Conservation (phyloP, 2,888 invertebrate species). For the Entomobrya proxima region DNA sequence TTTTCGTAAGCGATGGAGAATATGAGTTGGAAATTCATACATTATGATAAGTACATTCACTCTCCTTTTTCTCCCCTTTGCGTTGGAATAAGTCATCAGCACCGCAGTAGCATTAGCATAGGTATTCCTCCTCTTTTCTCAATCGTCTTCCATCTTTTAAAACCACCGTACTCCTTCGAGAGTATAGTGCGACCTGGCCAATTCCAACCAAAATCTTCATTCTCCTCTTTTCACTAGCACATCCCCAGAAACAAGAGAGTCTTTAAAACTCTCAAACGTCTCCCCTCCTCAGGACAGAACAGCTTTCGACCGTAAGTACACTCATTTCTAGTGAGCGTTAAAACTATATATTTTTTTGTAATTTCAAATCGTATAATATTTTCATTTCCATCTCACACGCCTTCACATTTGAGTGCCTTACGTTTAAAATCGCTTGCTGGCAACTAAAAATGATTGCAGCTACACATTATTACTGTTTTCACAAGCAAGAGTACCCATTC, state of each 20-base stretch:
- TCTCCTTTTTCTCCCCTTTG: conserved; percentile 28
- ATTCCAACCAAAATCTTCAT: conserved; percentile 66
- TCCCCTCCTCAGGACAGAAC: conserved; percentile 83
- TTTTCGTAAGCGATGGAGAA: background rate
- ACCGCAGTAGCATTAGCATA: conserved; percentile 11
- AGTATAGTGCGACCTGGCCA: conserved; percentile 68
- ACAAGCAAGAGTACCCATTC: background rate
- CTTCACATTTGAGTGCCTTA: conserved; percentile 31
- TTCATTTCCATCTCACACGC: conserved; percentile 32
- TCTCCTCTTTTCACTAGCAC: conserved; percentile 56
- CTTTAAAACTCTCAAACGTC: conserved; percentile 75
- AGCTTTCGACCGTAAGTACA: conserved; percentile 96
- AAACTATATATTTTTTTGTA: conserved; percentile 8
- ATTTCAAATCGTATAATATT: conserved; percentile 29
- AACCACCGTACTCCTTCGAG: conserved; percentile 13
- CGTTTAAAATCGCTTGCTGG: conserved; percentile 41
- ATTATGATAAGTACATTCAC: conserved; percentile 71
- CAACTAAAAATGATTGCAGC: conserved; percentile 42
- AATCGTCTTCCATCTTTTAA: conserved; percentile 1
- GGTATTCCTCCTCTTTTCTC: conserved; percentile 36
- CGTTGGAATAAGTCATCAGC: conserved; percentile 23
- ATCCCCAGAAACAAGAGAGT: conserved; percentile 69
- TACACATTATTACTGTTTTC: background rate
- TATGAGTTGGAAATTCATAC: conserved; percentile 58
- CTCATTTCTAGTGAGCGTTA: conserved; percentile 51